Evolutionary conservation across 2,888 invertebrate genomes (phyloP), one percentile per base, ranked within the genome.

Genomic region (Xestia sexstrigata): DNA sequence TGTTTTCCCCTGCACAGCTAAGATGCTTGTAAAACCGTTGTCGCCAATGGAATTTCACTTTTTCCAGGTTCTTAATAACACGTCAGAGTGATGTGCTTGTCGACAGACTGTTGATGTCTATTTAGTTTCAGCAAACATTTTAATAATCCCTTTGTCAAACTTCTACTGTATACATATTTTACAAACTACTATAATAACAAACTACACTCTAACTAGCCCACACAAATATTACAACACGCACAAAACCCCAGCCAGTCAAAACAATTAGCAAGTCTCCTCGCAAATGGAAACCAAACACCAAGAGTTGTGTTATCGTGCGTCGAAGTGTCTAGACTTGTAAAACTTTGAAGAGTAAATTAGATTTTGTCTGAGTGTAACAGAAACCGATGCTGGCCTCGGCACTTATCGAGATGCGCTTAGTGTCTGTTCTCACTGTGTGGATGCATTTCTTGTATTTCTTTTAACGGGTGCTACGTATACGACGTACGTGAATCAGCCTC

Each of bases 301-400:
- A 88, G 74, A 82, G 76, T 83, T 60, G 74, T 85, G 78, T 83
- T 88, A 89, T 90, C 81, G 77, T 77, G 67, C 58, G 73, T 83
- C 82, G 68, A 65, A 77, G 65, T 89, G 93, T 94, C 95, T 94
- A 95, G 95, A 94, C 94, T 87, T 78, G 91, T 93, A 91, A 93
- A 94, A 95, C 91, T 94, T 94, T 92, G 90, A 93, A 92, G 92
- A 94, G 91, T 93, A 94, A 95, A 96, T 95, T 95, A 94, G 94
- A 95, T 95, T 95, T 94, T 81, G 94, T 94, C 93, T 92, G 91
- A 93, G 92, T 93, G 95, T 95, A 93, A 95, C 92, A 92, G 93
- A 93, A 94, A 93, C 94, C 93, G 89, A 93, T 89, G 92, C 91
- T 93, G 91, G 92, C 91, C 91, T 92, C 89, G 89, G 93, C 93